Base-by-base conservation (phyloP, 2,113 vertebrate species). In the Tenebrosternarchus preto region DNA sequence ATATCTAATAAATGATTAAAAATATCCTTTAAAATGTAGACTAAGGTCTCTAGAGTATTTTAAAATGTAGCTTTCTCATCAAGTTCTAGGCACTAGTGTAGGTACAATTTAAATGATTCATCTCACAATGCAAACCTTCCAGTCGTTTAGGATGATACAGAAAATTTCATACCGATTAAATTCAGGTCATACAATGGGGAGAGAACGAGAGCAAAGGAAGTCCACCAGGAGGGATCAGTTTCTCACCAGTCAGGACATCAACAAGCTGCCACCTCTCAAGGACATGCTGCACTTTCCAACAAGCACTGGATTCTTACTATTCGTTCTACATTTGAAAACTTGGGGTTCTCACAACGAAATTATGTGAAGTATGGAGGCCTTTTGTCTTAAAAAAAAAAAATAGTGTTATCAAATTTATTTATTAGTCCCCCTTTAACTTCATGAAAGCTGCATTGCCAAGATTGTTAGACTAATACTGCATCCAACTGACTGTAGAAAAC, bases 211-310 rank as follows among this genome's bases (percentile, higher is more conserved):
- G 19, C 9, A 29, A 46, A 50, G 60, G 31, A 24, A 22, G 17
- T 29, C 20, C 8, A n/a, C 29, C 1, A 5, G 27, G 63, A 27
- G 12, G 46, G 16, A 39, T 76, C 61, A 11, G 24, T 27, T 66
- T 50, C 43, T 66, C 25, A 29, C 3, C 7, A 68, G 15, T n/a
- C n/a, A 46, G 36, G 22, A 22, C 19, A 66, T 50, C 59, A 15
- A 66, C 27, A 77, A 67, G 20, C 63, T 76, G 24, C 36, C 36
- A 11, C 24, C 61, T 76, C 20, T 76, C 27, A 55, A 76, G 60
- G 61, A 76, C 61, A 16, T 66, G 60, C 46, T 29, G 50, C 19
- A n/a, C n/a, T 36, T 68, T 12, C 4, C 50, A 53, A 15, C 61
- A 67, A 68, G 46, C 53, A 11, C 31, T 36, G 46, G n/a, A n/a